phyloP scores from a whole-genome alignment of 2,888 invertebrate species.

The Seladonia tumulorum region DNA sequence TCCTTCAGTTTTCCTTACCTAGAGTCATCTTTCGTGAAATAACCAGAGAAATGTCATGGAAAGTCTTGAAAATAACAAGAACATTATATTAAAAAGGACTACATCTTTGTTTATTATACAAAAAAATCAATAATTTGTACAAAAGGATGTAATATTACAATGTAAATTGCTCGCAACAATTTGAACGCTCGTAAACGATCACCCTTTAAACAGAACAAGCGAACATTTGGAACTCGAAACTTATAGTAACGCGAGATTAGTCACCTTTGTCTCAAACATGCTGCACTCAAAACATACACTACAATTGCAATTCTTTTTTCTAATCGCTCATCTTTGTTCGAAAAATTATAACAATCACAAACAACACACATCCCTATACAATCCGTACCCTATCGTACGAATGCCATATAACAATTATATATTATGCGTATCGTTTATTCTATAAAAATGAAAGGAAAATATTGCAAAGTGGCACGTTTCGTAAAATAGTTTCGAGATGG shows the following conservation, averaged over 20 bases:
- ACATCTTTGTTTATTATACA: constrained; percentile 75
- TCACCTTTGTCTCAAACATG: constrained; percentile 30
- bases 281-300: constrained; percentile 19
- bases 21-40: not conserved
- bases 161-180: constrained; percentile 45
- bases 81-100: constrained; percentile 63
- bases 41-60: not conserved
- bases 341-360: constrained; percentile 42
- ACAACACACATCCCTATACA: constrained; percentile 43
- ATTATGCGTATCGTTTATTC: constrained; percentile 60
- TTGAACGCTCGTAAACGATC: constrained; percentile 55
- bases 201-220: constrained; percentile 45
- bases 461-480: constrained; percentile 55
- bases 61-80: not conserved
- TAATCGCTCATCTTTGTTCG: constrained; percentile 25
- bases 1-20: not conserved
- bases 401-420: constrained; percentile 48
- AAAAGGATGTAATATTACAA: constrained; percentile 73
- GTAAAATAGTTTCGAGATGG: constrained; percentile 29
- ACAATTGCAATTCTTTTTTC: constrained; percentile 11
- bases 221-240: constrained; percentile 44
- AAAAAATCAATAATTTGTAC: constrained; percentile 76
- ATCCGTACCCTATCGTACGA: constrained; percentile 30
- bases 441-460: constrained; percentile 32
- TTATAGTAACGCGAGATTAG: constrained; percentile 8